These are phyloP conservation scores for Drosophila monieri DNA, from an alignment of 2,888 invertebrate genomes.

Conservation along the genomic window DNA sequence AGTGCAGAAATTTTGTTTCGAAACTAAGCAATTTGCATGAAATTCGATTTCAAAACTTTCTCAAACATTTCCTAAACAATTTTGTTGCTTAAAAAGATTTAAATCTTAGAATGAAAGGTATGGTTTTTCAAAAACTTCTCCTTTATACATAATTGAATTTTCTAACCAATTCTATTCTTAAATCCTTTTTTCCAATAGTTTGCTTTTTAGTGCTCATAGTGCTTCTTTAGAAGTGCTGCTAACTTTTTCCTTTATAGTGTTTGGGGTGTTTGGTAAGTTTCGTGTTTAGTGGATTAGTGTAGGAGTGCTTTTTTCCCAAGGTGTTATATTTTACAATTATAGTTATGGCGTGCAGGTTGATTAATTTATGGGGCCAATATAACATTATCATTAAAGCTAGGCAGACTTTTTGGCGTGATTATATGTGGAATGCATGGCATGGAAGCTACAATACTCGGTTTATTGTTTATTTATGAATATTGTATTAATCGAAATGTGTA, in stretches of 20 bases:
- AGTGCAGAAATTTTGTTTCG: constrained; percentile 60
- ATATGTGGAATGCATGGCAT: constrained; percentile 25
- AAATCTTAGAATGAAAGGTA: background rate
- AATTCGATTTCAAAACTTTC: constrained; percentile 27
- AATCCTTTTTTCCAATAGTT: constrained; percentile 42
- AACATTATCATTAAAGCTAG: constrained; percentile 34
- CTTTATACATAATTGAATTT: background rate
- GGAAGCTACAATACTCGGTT: constrained; percentile 30
- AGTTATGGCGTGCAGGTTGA: constrained; percentile 53
- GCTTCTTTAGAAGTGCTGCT: constrained; percentile 19
- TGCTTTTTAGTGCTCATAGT: constrained; percentile 49
- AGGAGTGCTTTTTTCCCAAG: constrained; percentile 33
- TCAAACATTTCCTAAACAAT: constrained; percentile 17
- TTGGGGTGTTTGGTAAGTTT: constrained; percentile 18
- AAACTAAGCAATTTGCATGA: constrained; percentile 35
- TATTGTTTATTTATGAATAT: constrained; percentile 23
- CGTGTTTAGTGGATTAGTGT: constrained; percentile 28
- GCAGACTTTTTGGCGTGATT: constrained; percentile 40
- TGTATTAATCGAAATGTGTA: constrained; percentile 55
- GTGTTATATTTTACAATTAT: constrained; percentile 7
- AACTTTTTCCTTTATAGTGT: background rate
- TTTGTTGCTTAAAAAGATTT: background rate
- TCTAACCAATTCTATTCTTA: background rate
- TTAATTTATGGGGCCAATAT: constrained; percentile 62
- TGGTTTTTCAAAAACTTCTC: no score